Evolutionary conservation across 2,113 vertebrate genomes (phyloP).

Genomic region (Phycodurus eques): DNA sequence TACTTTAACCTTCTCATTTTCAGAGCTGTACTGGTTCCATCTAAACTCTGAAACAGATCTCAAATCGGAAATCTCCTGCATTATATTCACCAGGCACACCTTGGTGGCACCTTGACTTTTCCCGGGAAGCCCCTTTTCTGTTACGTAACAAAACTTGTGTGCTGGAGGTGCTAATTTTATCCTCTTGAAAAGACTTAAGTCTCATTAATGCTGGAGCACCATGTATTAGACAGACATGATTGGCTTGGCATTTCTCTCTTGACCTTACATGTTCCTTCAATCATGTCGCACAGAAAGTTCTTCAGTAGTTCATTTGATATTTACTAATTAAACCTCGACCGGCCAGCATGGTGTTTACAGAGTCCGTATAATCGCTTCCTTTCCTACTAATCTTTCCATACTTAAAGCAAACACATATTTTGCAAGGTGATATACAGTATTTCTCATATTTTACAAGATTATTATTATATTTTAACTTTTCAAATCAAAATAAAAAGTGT

Average conservation of each 20-base stretch:
- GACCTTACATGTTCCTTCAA: slow-evolving; percentile 19
- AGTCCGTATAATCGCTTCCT: neutral
- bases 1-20: neutral
- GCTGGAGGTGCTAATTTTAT: slow-evolving; percentile 65
- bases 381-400: neutral
- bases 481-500: neutral
- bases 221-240: slow-evolving; percentile 61
- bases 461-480: neutral
- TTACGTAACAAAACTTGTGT: slow-evolving; percentile 70
- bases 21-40: neutral
- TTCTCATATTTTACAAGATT: neutral
- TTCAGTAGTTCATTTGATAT: neutral
- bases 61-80: slow-evolving; percentile 30
- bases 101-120: slow-evolving; percentile 68
- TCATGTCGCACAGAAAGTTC: neutral
- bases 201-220: slow-evolving; percentile 62
- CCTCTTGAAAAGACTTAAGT: slow-evolving; percentile 67
- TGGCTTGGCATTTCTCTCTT: slow-evolving; percentile 49
- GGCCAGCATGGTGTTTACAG: neutral
- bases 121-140: slow-evolving; percentile 52
- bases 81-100: slow-evolving; percentile 18
- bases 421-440: neutral
- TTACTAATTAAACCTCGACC: neutral
- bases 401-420: neutral
- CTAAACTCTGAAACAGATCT: neutral